Evolutionary conservation across 2,797 vertebrate genomes (phyloP).

Genomic region (Mormyrops boulengeri): DNA sequence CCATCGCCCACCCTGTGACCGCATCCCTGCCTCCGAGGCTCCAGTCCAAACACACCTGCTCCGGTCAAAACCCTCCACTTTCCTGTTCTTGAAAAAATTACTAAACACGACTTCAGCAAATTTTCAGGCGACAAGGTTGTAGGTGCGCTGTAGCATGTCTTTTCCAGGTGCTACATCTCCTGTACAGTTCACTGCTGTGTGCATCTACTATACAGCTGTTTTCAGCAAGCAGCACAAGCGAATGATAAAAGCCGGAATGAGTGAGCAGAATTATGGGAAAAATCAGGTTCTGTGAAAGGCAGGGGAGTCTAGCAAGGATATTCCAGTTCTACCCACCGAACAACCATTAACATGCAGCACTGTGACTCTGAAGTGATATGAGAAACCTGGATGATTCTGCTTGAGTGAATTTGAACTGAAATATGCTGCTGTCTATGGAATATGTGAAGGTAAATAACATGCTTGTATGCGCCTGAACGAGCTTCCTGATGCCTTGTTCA

Average conservation of each 20-base stretch:
- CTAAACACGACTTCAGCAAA: background rate
- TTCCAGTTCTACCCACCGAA: background rate
- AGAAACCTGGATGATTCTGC: background rate
- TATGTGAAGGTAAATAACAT: background rate
- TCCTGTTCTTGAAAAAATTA: background rate
- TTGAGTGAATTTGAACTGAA: background rate
- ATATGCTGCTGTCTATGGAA: background rate
- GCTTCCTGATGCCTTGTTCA: background rate
- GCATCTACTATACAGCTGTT: background rate
- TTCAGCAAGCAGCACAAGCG: background rate
- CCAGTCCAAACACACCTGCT: constrained; percentile 41
- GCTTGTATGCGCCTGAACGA: background rate
- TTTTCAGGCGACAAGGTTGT: background rate
- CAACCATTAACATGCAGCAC: background rate
- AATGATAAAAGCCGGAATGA: background rate
- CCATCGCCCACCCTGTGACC: background rate
- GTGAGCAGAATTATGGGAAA: background rate
- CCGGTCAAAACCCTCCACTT: constrained; percentile 21
- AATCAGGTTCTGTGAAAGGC: background rate
- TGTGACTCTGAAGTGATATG: background rate
- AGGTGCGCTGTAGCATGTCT: background rate
- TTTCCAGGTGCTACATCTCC: background rate
- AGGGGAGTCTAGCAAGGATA: background rate
- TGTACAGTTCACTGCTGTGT: background rate
- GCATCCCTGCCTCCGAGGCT: background rate